Conservation (phyloP, 2,113 vertebrate species). For the Strix uralensis region DNA sequence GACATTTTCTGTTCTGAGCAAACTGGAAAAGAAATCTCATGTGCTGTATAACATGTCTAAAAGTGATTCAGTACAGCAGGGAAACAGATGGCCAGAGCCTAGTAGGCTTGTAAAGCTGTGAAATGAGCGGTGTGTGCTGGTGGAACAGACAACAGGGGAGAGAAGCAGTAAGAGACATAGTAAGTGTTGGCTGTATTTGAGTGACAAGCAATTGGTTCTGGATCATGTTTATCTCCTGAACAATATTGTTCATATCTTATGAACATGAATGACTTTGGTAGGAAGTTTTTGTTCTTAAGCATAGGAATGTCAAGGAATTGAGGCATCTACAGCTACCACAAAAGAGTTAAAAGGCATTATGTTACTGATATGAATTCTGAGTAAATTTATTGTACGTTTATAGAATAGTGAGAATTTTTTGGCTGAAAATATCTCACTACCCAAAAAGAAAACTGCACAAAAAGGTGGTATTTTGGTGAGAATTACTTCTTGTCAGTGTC, state of each 20-base stretch:
- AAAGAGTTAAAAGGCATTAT: neutral
- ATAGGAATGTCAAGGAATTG: neutral
- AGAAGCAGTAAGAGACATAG: neutral
- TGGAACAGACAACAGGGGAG: neutral
- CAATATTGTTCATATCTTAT: neutral
- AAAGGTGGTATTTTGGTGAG: neutral
- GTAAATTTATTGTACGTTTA: neutral
- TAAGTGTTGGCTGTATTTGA: neutral
- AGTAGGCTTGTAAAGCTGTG: neutral
- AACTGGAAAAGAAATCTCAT: neutral
- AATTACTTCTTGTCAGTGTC: neutral
- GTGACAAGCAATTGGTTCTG: neutral
- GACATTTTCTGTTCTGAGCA: neutral
- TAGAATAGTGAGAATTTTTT: neutral
- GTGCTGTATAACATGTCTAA: neutral
- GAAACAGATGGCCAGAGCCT: neutral
- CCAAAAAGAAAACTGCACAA: neutral
- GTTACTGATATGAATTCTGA: neutral
- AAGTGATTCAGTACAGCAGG: neutral
- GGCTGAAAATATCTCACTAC: neutral
- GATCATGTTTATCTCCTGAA: neutral
- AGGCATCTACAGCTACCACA: neutral
- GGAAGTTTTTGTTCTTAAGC: neutral
- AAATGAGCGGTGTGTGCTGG: neutral
- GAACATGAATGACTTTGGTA: neutral